These are phyloP conservation scores for Microtus richardsoni DNA, from an alignment of 2,113 vertebrate genomes.

Conservation along the genomic window DNA sequence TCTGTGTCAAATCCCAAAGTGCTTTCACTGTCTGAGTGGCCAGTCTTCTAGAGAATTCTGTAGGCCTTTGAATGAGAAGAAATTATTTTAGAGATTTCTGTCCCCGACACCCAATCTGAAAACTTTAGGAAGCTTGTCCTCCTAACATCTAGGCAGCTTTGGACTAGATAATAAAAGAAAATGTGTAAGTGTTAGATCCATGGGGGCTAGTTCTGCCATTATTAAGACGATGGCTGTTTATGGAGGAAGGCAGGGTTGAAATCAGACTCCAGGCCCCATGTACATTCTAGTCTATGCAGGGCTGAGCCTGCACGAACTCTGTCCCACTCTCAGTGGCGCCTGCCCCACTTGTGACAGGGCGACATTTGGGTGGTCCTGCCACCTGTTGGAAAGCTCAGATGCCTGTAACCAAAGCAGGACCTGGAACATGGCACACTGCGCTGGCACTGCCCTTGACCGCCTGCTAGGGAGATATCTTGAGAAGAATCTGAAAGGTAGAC, in stretches of 20 bases:
- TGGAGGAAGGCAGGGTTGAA: neutral
- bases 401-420: constrained; percentile 65
- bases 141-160: neutral
- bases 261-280: neutral
- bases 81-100: neutral
- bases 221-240: fast-evolving
- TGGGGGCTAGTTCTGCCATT: fast-evolving
- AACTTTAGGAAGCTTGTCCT: neutral
- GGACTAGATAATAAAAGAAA: neutral
- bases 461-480: neutral
- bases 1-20: neutral
- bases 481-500: neutral
- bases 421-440: neutral
- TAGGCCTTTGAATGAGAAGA: fast-evolving
- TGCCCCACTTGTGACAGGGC: neutral
- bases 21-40: fast-evolving
- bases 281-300: neutral
- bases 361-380: constrained; percentile 59
- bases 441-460: neutral
- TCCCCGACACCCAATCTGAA: neutral
- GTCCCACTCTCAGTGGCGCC: neutral
- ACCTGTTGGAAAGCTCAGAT: constrained; percentile 60
- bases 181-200: fast-evolving
- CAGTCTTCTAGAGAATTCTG: fast-evolving
- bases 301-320: neutral